phyloP scores from a whole-genome alignment of 2,113 vertebrate species.

The Clarias batrachus region DNA sequence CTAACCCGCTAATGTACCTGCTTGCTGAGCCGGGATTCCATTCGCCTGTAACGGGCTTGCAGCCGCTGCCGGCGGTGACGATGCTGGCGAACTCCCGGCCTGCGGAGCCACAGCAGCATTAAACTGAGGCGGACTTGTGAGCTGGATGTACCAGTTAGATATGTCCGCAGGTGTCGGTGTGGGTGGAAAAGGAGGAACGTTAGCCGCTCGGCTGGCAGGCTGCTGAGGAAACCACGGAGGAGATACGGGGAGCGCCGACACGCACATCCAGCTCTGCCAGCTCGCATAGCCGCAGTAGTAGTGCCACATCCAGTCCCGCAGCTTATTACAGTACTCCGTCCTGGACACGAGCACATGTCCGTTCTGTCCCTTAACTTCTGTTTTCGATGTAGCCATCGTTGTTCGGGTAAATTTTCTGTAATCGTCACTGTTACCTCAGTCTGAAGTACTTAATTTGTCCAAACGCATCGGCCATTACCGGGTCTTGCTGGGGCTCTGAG shows the following conservation, averaged over 20 bases:
- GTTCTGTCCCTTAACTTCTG: not conserved
- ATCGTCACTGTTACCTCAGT: not conserved
- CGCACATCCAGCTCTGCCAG: conserved; percentile 79
- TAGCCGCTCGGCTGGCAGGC: conserved; percentile 18
- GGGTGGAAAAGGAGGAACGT: conserved; percentile 57
- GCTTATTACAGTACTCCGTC: conserved; percentile 79
- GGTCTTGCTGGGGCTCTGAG: not conserved
- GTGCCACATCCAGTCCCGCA: conserved; percentile 92
- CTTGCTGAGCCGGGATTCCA: conserved; percentile 50
- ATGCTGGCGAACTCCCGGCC: conserved; percentile 14
- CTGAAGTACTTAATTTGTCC: conserved; percentile 27
- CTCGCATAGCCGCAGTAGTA: conserved; percentile 82
- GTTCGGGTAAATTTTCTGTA: not conserved
- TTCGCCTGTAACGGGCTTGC: conserved; percentile 55
- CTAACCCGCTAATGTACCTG: conserved; percentile 59
- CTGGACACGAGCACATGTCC: conserved; percentile 53
- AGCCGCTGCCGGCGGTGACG: not conserved
- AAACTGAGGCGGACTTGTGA: conserved; percentile 28
- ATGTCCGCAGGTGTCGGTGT: conserved; percentile 46
- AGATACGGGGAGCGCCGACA: conserved; percentile 65
- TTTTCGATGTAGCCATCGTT: conserved; percentile 47
- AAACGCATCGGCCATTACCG: not conserved
- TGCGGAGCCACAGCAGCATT: conserved; percentile 31
- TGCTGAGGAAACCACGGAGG: conserved; percentile 42
- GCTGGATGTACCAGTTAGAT: conserved; percentile 54